Conservation (phyloP, 2,797 vertebrate species). For the Megalops cyprinoides region DNA sequence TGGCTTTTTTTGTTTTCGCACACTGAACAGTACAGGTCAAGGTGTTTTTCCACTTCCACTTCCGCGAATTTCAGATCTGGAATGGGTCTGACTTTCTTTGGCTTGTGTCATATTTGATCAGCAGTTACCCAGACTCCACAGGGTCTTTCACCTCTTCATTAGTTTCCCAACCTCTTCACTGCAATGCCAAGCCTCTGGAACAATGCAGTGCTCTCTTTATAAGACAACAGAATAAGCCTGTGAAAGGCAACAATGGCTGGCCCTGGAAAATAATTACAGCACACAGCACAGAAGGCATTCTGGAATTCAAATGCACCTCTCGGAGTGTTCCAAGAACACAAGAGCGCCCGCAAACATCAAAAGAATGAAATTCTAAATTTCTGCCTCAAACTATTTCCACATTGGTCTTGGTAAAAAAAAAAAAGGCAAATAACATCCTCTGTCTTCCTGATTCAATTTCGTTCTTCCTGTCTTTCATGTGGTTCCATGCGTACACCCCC, state of each 20-base stretch:
- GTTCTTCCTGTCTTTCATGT: slow-evolving; percentile 32
- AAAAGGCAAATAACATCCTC: slow-evolving; percentile 9
- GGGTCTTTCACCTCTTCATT: too few species aligned
- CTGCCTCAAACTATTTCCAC: slow-evolving; percentile 32
- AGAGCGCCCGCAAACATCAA: slow-evolving; percentile 39
- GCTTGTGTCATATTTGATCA: too few species aligned
- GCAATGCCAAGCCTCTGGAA: too few species aligned
- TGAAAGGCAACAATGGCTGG: background rate
- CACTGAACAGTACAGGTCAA: too few species aligned
- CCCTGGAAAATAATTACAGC: slow-evolving; percentile 39
- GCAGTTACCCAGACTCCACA: too few species aligned
- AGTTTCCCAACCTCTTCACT: too few species aligned
- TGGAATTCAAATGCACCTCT: slow-evolving; percentile 34
- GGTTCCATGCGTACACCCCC: slow-evolving; percentile 29
- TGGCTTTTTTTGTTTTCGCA: too few species aligned
- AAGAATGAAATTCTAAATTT: slow-evolving; percentile 39
- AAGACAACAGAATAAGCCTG: background rate
- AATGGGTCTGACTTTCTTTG: too few species aligned
- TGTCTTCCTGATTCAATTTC: slow-evolving; percentile 20
- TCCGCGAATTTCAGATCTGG: too few species aligned
- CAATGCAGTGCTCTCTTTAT: background rate
- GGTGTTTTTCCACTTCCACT: too few species aligned
- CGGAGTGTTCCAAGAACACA: slow-evolving; percentile 32
- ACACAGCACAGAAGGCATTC: slow-evolving; percentile 26
- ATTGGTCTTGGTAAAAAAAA: slow-evolving; percentile 36